Base-by-base conservation (phyloP, 1,140 invertebrate species). In the Centruroides sculpturatus region DNA sequence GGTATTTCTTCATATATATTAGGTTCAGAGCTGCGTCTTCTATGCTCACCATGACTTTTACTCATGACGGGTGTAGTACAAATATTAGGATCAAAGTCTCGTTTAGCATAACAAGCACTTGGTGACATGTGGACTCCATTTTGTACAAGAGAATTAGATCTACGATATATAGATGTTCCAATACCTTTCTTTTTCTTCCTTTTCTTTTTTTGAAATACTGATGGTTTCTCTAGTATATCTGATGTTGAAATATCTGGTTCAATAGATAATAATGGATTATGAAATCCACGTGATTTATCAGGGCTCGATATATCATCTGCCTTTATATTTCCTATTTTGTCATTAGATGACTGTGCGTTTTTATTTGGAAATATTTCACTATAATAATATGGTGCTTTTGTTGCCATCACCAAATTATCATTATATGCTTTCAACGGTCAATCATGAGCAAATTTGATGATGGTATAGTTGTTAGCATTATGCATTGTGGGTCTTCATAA, bases 1-100 rank as follows among this genome's bases (percentile, higher is more conserved):
- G 59, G 59, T 13, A 66, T 66, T 58, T 66, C 65, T 59, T 66
- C 65, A 59, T 66, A 66, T 34, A 66, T 65, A 60, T 66, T 66
- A 34, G 65, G 65, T 47, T 66, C 65, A 47, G 65, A 66, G 54
- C 61, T 66, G 6, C 64, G 59, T 12, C 65, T 52, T 55, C 59
- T 61, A 34, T 60, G 59, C 12, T 52, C 47, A 23, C 58, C 51
- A n/a, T 60, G 47, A 51, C 34, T 57, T 7, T 36, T 59, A 36
- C 58, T 63, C 11, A n/a, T 35, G 23, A n/a, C 8, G 35, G 55
- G n/a, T 34, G 58, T 51, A 5, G 52, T 49, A 53, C 55, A 48
- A 13, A 54, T 54, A 41, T 55, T 48, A 12, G 61, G 55, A 6
- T 58, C 55, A 56, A 55, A 49, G 23, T 60, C 62, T 35, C 58